phyloP scores from a whole-genome alignment of 2,888 invertebrate species.

The Nudaria mundana region DNA sequence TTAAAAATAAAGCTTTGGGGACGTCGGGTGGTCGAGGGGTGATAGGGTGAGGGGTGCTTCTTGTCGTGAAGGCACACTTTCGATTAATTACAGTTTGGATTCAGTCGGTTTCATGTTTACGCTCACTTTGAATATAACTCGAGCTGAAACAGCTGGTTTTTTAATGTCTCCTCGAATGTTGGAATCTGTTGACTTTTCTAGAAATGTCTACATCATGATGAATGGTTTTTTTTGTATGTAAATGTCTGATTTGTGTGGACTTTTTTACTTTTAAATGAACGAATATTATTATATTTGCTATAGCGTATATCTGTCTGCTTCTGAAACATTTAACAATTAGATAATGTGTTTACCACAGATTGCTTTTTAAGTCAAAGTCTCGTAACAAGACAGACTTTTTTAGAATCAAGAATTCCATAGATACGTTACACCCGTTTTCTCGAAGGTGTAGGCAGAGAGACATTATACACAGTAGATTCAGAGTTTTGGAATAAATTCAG shows the following conservation, averaged over 20 bases:
- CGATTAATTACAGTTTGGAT: slow-evolving; percentile 57
- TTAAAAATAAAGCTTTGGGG: slow-evolving; percentile 41
- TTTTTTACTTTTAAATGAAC: too few species aligned
- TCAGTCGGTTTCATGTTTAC: slow-evolving; percentile 29
- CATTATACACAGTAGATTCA: too few species aligned
- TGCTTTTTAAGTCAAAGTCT: too few species aligned
- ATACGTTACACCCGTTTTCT: too few species aligned
- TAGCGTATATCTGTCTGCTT: too few species aligned
- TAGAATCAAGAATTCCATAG: too few species aligned
- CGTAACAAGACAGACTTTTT: too few species aligned
- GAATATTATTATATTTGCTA: too few species aligned
- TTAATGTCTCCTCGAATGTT: slow-evolving; percentile 6
- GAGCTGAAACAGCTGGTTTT: slow-evolving; percentile 10
- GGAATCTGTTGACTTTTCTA: neutral
- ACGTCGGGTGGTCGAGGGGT: slow-evolving; percentile 4
- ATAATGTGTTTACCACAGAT: too few species aligned
- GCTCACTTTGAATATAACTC: slow-evolving; percentile 14
- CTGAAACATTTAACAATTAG: too few species aligned
- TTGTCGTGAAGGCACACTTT: slow-evolving; percentile 46
- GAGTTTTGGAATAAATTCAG: too few species aligned
- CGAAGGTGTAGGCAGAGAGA: too few species aligned
- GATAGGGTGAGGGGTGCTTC: slow-evolving; percentile 9
- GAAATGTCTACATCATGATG: neutral
- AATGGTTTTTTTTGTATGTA: neutral
- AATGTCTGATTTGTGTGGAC: neutral